These are phyloP conservation scores for Chironomus tentans DNA, from an alignment of 2,888 invertebrate genomes.

Conservation along the genomic window DNA sequence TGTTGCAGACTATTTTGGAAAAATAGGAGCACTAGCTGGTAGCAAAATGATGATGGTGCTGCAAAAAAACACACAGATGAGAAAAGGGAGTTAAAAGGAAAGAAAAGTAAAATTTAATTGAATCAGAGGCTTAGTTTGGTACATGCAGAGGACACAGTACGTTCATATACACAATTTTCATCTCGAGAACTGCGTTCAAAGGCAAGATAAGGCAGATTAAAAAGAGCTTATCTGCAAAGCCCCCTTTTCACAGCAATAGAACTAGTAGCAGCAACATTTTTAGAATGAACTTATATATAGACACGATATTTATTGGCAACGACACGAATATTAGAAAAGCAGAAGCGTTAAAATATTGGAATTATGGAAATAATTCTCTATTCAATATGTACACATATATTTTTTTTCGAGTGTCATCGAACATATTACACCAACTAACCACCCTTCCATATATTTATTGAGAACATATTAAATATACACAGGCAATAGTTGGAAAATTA, in stretches of 20 bases:
- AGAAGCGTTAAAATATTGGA: conserved; percentile 23
- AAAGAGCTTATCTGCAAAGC: conserved; percentile 19
- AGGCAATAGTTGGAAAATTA: conserved; percentile 19
- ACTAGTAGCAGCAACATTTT: not conserved
- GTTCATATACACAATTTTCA: not conserved
- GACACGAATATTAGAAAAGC: conserved; percentile 9
- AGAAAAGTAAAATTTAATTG: not conserved
- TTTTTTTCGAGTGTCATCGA: conserved; percentile 22
- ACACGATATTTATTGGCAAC: too few species aligned
- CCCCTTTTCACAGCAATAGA: conserved; percentile 7
- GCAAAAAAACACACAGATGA: not conserved
- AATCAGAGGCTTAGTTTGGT: not conserved
- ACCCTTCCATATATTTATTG: not conserved
- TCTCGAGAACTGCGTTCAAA: conserved; percentile 12
- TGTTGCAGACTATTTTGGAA: too few species aligned
- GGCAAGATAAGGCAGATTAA: conserved; percentile 26
- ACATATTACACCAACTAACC: not conserved
- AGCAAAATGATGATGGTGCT: not conserved
- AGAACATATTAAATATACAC: too few species aligned
- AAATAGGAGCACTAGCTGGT: not conserved
- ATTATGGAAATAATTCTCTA: conserved; percentile 11
- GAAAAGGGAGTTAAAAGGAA: not conserved
- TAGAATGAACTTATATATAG: not conserved
- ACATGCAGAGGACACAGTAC: not conserved
- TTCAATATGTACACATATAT: not conserved